Base-by-base conservation (phyloP, 2,113 vertebrate species). In the Tupaia chinensis region DNA sequence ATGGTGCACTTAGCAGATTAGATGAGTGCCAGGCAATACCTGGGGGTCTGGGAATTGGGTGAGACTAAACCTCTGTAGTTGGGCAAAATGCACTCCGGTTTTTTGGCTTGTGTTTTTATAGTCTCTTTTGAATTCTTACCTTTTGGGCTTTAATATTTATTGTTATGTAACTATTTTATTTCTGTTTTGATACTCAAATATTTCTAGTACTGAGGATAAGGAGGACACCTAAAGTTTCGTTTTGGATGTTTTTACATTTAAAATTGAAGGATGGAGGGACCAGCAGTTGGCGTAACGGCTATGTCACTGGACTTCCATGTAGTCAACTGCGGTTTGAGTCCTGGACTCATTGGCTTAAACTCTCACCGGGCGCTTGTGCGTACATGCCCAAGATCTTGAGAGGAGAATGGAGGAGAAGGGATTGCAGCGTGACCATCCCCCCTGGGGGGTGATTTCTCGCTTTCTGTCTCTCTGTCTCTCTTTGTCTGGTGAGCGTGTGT, bases 81-180 rank as follows among this genome's bases (percentile, higher is more conserved):
- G 32, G 32, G 61, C 16, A 93, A 68, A 90, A 66, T 17, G 9
- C 20, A 74, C 4, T 6, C 32, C 53, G 44, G 34, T 76, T 44
- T 77, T 77, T 88, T 72, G 34, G 56, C 72, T 78, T 84, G 23
- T 66, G 84, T 27, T 85, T 84, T 89, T 66, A 72, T 85, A 32
- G 66, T 66, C 25, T 89, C 58, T 58, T 54, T 66, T 95, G 80
- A 78, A 61, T 73, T 82, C 29, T 82, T 83, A 44, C 14, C 73
- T 84, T 89, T 89, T 1, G 4, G 9, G 34, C 1, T 2, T 22
- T 74, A 73, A 3, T 86, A 13, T 86, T 68, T 68, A 72, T 56
- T 84, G 14, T 25, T 58, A 6, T 66, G 4, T 65, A 44, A 29
- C n/a, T 82, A 72, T 53, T 89, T 61, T 80, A 9, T 20, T 54